Evolutionary conservation across 2,888 invertebrate genomes (phyloP).

Genomic region (Nymphalis polychloros): DNA sequence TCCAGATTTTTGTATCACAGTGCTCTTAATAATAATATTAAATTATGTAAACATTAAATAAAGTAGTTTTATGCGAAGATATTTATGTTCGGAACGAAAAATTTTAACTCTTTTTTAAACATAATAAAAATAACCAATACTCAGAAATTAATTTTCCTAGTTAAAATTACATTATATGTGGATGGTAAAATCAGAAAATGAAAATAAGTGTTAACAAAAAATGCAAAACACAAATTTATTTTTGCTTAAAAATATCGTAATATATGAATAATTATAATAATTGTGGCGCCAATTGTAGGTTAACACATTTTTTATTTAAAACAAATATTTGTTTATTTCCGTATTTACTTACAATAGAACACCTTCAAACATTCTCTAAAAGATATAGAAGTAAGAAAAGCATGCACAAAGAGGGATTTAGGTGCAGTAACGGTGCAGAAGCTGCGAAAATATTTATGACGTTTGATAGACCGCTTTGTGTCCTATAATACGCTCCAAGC

Average conservation of each 20-base stretch:
- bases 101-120: too few relatives aligned
- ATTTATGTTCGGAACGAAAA: too few relatives aligned
- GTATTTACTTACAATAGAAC: constrained; percentile 3
- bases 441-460: constrained; percentile 76
- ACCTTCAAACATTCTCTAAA: constrained; percentile 50
- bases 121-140: too few relatives aligned
- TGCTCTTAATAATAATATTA: constrained; percentile 37
- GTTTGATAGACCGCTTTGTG: constrained; percentile 75
- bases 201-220: too few relatives aligned
- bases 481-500: constrained; percentile 47
- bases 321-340: background rate
- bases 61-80: too few relatives aligned
- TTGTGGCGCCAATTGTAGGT: background rate
- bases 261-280: too few relatives aligned
- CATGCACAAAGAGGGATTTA: constrained; percentile 68
- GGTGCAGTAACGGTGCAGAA: constrained; percentile 54
- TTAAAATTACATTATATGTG: too few relatives aligned
- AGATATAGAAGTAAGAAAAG: constrained; percentile 50
- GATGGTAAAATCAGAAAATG: too few relatives aligned
- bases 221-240: too few relatives aligned
- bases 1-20: constrained; percentile 43
- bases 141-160: too few relatives aligned
- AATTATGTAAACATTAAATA: background rate
- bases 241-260: too few relatives aligned
- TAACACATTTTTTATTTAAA: background rate